Base-by-base conservation (phyloP, 2,888 invertebrate species). In the Acleris holmiana region DNA sequence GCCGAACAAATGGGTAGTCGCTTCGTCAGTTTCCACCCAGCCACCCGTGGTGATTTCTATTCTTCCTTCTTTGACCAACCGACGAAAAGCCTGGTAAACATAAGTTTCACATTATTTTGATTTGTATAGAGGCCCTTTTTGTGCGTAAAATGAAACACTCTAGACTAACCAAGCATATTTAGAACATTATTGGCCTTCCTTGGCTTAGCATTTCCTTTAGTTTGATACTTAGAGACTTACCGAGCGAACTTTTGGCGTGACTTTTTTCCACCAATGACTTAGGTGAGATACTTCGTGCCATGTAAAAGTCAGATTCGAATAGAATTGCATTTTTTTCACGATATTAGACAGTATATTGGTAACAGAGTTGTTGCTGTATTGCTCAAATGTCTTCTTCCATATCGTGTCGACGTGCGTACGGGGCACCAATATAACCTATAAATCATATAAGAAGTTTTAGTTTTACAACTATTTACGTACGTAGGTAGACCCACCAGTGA, bases 21-120 rank as follows among this genome's bases (percentile, higher is more conserved):
- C 98, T 88, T 98, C 98, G 77, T 98, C 98, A 0, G 98, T 96
- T 96, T 98, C 98, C 3, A 98, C 98, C 98, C 98, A 98, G 8
- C 97, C 97, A 2, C 98, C 98, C 0, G 98, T 98, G 46, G 97
- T 96, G 74, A 98, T 96, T 89, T 98, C 98, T 66, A 98, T 89
- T 60, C 97, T 94, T 2, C 97, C 98, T 23, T 95, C 95, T 68
- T 95, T 94, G 19, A 98, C 93, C 66, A 98, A 89, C 68, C 95
- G 94, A 75, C 95, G 95, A 2, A 98, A 93, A 1, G 95, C 94
- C 86, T 94, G 67, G 61, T 71, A 61, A 35, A 40, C 49, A 41
- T 61, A 29, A 15, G 41, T 17, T 17, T n/a, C 35, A 35, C 35
- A 35, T 35, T 35, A 13, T 13, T 35, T 35, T 13, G 10, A 35